A percentile compares a stretch with the other conserved stretches of the same genome.
These are phyloP conservation scores for Eurois occulta DNA, from an alignment of 2,888 invertebrate genomes.

Conservation along the genomic window DNA sequence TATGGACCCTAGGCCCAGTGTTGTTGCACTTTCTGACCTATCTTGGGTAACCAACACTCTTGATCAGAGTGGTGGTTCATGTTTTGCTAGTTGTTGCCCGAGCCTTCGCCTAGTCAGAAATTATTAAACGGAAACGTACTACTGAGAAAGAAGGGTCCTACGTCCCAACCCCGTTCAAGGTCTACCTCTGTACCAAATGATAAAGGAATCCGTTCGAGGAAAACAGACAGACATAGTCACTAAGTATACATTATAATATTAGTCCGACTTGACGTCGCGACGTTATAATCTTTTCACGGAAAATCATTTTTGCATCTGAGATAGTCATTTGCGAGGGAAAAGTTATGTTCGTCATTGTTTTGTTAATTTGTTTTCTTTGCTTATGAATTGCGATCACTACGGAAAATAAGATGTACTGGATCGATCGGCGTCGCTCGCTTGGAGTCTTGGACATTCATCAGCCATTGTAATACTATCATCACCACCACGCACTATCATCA, in stretches of 20 bases:
- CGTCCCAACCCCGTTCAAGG: not conserved
- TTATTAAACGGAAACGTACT: not conserved
- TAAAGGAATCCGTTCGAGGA: not conserved
- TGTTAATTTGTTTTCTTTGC: not conserved
- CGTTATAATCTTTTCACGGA: not conserved
- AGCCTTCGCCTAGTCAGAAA: not conserved
- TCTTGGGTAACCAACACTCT: too few relatives aligned
- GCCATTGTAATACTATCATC: not conserved
- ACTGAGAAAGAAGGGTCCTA: too few relatives aligned
- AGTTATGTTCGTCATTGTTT: constrained; percentile 1
- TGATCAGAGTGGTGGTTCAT: constrained; percentile 4
- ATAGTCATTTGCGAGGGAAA: constrained; percentile 15
- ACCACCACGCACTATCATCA: too few relatives aligned
- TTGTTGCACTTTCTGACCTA: not conserved
- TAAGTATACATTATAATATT: not conserved
- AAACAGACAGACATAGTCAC: not conserved
- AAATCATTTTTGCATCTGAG: not conserved
- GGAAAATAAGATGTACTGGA: not conserved
- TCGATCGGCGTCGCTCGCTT: too few relatives aligned
- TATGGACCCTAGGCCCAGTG: not conserved
- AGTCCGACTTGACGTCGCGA: not conserved
- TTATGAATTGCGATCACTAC: not conserved
- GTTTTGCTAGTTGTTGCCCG: not conserved
- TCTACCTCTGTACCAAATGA: too few relatives aligned
- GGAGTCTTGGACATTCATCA: not conserved